These are phyloP conservation scores for Thamnaconus septentrionalis DNA, from an alignment of 2,113 vertebrate genomes.

Conservation along the genomic window DNA sequence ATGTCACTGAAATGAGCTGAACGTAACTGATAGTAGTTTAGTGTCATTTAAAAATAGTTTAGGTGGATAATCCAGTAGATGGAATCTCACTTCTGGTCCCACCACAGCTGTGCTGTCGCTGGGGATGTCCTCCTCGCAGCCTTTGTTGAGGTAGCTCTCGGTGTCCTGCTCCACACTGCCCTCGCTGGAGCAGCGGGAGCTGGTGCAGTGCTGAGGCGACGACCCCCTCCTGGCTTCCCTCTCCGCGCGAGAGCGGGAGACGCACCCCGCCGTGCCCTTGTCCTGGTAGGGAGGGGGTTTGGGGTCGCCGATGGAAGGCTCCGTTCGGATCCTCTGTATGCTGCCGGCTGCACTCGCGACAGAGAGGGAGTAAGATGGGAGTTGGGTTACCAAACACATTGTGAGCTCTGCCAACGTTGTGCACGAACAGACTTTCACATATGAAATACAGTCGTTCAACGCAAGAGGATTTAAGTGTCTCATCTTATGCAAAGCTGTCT, in stretches of 20 bases:
- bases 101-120: conserved; percentile 94
- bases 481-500: too few species aligned
- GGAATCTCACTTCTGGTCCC: conserved; percentile 86
- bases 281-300: conserved; percentile 91
- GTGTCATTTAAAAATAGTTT: too few species aligned
- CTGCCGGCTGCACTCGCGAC: conserved; percentile 75
- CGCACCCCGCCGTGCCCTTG: conserved; percentile 77
- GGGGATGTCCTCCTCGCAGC: conserved; percentile 90
- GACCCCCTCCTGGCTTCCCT: conserved; percentile 78
- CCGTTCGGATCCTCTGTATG: conserved; percentile 88
- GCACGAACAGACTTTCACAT: too few species aligned
- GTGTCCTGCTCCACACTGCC: conserved; percentile 86
- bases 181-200: conserved; percentile 81
- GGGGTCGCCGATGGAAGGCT: conserved; percentile 82
- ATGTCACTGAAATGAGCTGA: too few species aligned
- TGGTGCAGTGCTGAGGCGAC: conserved; percentile 66
- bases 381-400: too few species aligned
- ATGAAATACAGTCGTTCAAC: too few species aligned
- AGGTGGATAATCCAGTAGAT: too few species aligned
- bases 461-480: too few species aligned
- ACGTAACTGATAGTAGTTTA: too few species aligned
- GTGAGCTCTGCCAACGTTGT: too few species aligned
- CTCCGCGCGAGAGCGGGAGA: conserved; percentile 79
- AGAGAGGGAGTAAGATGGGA: conserved; percentile 1
- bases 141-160: conserved; percentile 90